phyloP scores from a whole-genome alignment of 53 echinoderm and acorn worm species.

The Arbacia lixula region DNA sequence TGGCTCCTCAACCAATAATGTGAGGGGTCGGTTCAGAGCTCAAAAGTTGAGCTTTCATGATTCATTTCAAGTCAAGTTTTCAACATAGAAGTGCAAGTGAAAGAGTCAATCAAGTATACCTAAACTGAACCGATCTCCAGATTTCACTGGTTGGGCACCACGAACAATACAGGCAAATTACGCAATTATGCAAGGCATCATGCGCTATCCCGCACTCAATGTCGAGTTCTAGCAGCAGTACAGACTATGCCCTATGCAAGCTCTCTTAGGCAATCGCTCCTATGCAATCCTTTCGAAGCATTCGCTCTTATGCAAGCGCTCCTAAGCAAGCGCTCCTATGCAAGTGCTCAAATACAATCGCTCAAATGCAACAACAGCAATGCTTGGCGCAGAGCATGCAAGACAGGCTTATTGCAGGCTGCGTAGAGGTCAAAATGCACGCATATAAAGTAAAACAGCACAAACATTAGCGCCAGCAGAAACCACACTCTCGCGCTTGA shows the following conservation, averaged over 20 bases:
- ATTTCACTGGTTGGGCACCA: constrained; percentile 45
- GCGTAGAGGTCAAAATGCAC: too few relatives aligned
- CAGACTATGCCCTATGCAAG: too few relatives aligned
- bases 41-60: not conserved
- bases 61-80: not conserved
- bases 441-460: too few relatives aligned
- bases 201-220: too few relatives aligned
- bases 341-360: too few relatives aligned
- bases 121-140: not conserved
- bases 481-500: constrained; percentile 39
- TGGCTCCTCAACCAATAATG: constrained; percentile 13
- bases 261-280: too few relatives aligned
- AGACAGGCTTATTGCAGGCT: too few relatives aligned
- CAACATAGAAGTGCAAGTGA: not conserved
- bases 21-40: not conserved
- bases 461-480: not conserved
- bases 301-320: too few relatives aligned
- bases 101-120: not conserved
- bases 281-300: too few relatives aligned
- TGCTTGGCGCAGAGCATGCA: too few relatives aligned
- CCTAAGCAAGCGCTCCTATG: too few relatives aligned
- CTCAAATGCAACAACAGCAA: not conserved
- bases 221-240: too few relatives aligned
- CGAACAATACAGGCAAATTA: constrained; percentile 35
- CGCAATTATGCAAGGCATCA: not conserved